These are phyloP conservation scores for Spilosoma lubricipeda DNA, from an alignment of 2,888 invertebrate genomes.

Conservation along the genomic window DNA sequence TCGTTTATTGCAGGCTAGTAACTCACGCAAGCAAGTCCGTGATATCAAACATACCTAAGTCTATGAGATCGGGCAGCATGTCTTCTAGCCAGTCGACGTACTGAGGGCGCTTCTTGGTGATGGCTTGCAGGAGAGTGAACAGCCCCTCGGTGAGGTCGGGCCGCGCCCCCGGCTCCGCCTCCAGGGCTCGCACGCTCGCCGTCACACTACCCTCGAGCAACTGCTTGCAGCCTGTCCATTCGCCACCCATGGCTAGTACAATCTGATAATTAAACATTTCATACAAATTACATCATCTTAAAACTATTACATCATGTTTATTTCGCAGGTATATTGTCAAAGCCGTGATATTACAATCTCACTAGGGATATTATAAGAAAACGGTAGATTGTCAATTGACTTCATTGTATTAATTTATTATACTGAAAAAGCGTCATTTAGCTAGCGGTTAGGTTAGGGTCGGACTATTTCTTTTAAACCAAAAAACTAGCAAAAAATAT, in stretches of 20 bases:
- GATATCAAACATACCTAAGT: constrained; percentile 62
- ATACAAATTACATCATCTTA: neutral
- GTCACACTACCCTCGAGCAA: constrained; percentile 64
- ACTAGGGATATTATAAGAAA: no score
- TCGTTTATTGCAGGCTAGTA: neutral
- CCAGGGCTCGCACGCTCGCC: constrained; percentile 69
- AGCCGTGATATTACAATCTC: no score
- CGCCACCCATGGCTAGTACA: constrained; percentile 75
- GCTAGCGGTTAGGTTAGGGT: no score
- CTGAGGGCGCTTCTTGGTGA: constrained; percentile 88
- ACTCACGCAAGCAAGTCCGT: neutral
- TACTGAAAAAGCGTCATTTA: no score
- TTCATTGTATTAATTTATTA: no score
- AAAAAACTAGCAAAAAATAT: no score
- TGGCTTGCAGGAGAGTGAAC: constrained; percentile 87
- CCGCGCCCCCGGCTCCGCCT: constrained; percentile 87
- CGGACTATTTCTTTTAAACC: no score
- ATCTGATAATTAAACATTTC: constrained; percentile 58
- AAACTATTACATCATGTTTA: neutral
- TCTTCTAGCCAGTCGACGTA: constrained; percentile 72
- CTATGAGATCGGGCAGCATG: constrained; percentile 66
- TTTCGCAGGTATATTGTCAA: no score
- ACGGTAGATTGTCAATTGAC: no score
- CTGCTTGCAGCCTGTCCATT: constrained; percentile 64
- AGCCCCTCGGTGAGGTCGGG: constrained; percentile 91